Evolutionary conservation across 2,113 vertebrate genomes (phyloP).

Genomic region (Anoura caudifer): DNA sequence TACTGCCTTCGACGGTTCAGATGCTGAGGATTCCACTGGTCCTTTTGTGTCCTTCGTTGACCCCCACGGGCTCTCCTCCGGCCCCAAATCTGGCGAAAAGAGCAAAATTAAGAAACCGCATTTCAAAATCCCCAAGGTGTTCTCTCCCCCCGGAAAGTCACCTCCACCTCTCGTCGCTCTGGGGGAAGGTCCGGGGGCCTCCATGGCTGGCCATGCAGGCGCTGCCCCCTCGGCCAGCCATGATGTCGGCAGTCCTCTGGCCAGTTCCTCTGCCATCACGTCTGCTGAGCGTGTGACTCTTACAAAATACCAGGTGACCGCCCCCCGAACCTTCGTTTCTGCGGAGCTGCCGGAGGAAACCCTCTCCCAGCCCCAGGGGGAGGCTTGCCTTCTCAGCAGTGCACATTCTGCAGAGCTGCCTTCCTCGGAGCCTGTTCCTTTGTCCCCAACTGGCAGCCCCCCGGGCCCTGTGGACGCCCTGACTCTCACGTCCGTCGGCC

Average conservation of each 20-base stretch:
- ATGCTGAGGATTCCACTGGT: rapidly evolving
- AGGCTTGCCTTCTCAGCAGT: rapidly evolving
- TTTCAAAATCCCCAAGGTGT: slow-evolving; percentile 48
- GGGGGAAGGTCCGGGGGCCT: rapidly evolving
- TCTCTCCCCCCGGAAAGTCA: slow-evolving; percentile 36
- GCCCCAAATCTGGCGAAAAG: background rate
- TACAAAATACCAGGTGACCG: rapidly evolving
- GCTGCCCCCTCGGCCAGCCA: rapidly evolving
- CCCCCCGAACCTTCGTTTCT: rapidly evolving
- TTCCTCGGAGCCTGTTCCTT: background rate
- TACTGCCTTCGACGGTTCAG: too few relatives aligned
- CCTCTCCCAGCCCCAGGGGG: rapidly evolving
- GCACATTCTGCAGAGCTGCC: rapidly evolving
- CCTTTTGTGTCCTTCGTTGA: rapidly evolving
- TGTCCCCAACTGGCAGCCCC: background rate
- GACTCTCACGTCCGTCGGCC: background rate
- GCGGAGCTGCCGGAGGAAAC: rapidly evolving
- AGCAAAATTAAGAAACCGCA: slow-evolving; percentile 32
- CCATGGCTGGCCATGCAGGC: rapidly evolving
- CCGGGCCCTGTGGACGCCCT: background rate
- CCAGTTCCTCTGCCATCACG: rapidly evolving
- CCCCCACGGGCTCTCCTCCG: rapidly evolving
- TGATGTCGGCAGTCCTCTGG: rapidly evolving
- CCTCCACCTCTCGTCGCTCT: rapidly evolving
- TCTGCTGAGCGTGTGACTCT: rapidly evolving